Conservation (phyloP, 2,888 invertebrate species). For the Nycteola revayana region DNA sequence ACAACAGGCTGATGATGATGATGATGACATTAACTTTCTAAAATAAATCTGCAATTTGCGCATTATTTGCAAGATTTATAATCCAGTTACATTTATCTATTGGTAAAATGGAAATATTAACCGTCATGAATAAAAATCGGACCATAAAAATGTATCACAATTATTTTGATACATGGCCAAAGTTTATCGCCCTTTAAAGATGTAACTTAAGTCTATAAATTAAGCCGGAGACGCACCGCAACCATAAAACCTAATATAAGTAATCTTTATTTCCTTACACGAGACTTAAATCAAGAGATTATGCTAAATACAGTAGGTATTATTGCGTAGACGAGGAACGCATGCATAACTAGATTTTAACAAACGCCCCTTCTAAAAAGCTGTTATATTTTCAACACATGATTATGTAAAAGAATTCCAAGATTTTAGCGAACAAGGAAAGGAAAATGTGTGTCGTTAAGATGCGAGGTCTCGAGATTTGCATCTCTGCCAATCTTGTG, state of each 20-base stretch:
- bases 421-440: constrained; percentile 61
- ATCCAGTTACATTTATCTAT: constrained; percentile 6
- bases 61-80: too few species aligned
- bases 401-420: constrained; percentile 79
- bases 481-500: constrained; percentile 63
- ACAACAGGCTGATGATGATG: too few species aligned
- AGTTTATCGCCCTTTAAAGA: constrained; percentile 35
- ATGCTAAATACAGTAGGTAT: constrained; percentile 71
- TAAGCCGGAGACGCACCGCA: constrained; percentile 25
- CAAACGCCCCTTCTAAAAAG: constrained; percentile 65
- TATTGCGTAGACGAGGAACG: constrained; percentile 53
- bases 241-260: constrained; percentile 38
- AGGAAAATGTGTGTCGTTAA: constrained; percentile 72
- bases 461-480: constrained; percentile 63
- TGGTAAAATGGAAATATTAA: constrained; percentile 19
- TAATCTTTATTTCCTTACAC: constrained; percentile 48
- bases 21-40: too few species aligned
- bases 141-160: constrained; percentile 31
- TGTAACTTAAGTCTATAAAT: constrained; percentile 38
- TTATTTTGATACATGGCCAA: constrained; percentile 29
- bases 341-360: constrained; percentile 65
- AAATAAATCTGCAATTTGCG: too few species aligned
- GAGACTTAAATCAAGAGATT: constrained; percentile 57
- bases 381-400: constrained; percentile 79
- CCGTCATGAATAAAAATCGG: constrained; percentile 23